Conservation (phyloP, 2,113 vertebrate species). For the Anser brachyrhynchus region DNA sequence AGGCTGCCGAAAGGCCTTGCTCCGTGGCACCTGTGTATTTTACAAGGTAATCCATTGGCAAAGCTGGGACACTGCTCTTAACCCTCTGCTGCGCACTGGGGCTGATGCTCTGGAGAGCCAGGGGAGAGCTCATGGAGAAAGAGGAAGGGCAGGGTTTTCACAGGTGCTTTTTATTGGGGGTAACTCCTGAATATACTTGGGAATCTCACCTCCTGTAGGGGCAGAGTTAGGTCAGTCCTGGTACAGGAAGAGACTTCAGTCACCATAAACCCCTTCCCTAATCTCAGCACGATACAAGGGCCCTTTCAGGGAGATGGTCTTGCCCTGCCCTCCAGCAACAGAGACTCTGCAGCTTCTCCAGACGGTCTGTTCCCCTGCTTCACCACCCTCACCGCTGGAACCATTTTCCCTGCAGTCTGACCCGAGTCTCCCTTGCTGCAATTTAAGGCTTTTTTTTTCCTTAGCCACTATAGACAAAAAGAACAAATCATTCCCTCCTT, state of each 20-base stretch:
- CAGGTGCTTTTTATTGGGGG: neutral
- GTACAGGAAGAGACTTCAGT: neutral
- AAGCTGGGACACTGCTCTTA: neutral
- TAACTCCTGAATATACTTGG: neutral
- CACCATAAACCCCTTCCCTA: neutral
- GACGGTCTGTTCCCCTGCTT: neutral
- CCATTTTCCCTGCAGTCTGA: conserved; percentile 29
- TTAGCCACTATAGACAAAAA: conserved; percentile 50
- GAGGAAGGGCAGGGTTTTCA: neutral
- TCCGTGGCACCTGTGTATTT: neutral
- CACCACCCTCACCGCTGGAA: neutral
- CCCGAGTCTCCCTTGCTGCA: conserved; percentile 28
- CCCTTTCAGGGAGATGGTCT: neutral
- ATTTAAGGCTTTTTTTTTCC: conserved; percentile 61
- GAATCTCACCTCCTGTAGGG: neutral
- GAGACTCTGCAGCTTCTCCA: neutral
- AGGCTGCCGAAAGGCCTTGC: neutral
- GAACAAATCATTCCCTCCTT: conserved; percentile 65
- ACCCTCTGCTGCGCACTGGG: neutral
- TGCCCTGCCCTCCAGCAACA: neutral
- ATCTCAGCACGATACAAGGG: neutral
- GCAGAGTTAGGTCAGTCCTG: neutral
- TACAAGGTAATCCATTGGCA: neutral
- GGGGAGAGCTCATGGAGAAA: neutral
- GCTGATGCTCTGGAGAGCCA: neutral